Base-by-base conservation (phyloP, 2,888 invertebrate genomes). In the Melanostoma scalare region DNA sequence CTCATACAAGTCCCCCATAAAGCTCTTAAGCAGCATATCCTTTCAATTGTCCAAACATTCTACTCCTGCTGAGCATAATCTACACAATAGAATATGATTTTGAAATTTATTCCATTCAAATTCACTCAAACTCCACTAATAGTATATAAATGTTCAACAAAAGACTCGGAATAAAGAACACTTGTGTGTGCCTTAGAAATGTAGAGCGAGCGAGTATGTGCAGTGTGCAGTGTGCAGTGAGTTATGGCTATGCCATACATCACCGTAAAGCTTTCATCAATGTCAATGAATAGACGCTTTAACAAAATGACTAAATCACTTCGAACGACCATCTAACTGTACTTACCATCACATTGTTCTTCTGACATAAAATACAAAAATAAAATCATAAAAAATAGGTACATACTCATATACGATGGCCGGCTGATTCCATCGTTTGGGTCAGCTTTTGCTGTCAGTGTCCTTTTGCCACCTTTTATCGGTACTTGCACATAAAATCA, bases 101-200 rank as follows among this genome's bases (percentile, higher is more conserved):
- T 61, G 55, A 77, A 73, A 33, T 44, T 74, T 68, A 79, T 74
- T 74, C 20, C 68, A 63, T 74, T 74, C 61, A 74, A 56, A 50
- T 61, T 63, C 63, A 30, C 35, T 73, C 36, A 60, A 67, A 61
- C 35, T 42, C 31, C 48, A 48, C 61, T 74, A 1, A 20, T 20
- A n/a, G n/a, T n/a, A 20, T 67, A 61, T 53, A 68, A 58, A 61
- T n/a, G 9, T 33, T 40, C 40, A 52, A 72, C 63, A 60, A 79
- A 63, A 30, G 63, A 36, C 52, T 60, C n/a, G 60, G 6, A 33
- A 40, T 77, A 50, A 63, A 50, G 8, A 3, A 38, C 20, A 46
- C 20, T n/a, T 48, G 30, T 63, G 63, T 63, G 31, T 44, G 60
- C 42, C 42, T 60, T 50, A 38, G 38, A 8, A 50, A 50, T 9